Evolutionary conservation across 2,797 vertebrate genomes (phyloP).

Genomic region (Atherinosoma microstoma): DNA sequence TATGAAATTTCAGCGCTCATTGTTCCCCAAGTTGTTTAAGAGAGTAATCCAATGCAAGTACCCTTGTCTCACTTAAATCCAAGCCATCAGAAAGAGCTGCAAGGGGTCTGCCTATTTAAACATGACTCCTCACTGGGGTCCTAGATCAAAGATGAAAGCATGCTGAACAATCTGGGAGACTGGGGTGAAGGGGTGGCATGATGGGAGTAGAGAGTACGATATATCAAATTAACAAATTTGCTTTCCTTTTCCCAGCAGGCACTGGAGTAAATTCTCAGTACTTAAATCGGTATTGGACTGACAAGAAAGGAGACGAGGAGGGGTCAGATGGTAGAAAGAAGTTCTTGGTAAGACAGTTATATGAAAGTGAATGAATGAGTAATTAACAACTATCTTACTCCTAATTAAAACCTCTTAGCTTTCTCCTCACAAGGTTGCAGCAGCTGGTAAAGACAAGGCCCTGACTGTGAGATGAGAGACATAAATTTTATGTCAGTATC

Average conservation of each 20-base stretch:
- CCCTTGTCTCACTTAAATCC: constrained; percentile 70
- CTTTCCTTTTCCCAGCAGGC: constrained; percentile 63
- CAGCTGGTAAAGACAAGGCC: constrained; percentile 87
- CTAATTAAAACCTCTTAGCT: constrained; percentile 98
- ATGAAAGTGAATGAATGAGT: constrained; percentile 74
- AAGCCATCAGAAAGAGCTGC: constrained; percentile 62
- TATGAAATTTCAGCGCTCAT: constrained; percentile 72
- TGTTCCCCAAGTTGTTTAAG: constrained; percentile 76
- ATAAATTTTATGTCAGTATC: constrained; percentile 93
- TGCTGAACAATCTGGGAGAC: constrained; percentile 69
- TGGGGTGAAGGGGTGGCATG: constrained; percentile 54
- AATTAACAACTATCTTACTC: constrained; percentile 92
- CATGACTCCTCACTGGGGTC: constrained; percentile 67
- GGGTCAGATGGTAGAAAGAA: constrained; percentile 47
- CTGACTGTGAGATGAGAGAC: constrained; percentile 83
- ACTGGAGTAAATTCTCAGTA: constrained; percentile 60
- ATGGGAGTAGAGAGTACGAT: constrained; percentile 61
- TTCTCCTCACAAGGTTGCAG: constrained; percentile 88
- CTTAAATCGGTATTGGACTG: constrained; percentile 63
- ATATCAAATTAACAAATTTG: constrained; percentile 80
- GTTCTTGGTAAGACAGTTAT: constrained; percentile 60
- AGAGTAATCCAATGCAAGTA: constrained; percentile 75
- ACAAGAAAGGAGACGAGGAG: constrained; percentile 59
- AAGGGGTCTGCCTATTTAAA: constrained; percentile 71
- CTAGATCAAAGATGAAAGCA: constrained; percentile 75